These are phyloP conservation scores for Drosophila bifasciata DNA, from an alignment of 1,140 invertebrate genomes.

Conservation along the genomic window DNA sequence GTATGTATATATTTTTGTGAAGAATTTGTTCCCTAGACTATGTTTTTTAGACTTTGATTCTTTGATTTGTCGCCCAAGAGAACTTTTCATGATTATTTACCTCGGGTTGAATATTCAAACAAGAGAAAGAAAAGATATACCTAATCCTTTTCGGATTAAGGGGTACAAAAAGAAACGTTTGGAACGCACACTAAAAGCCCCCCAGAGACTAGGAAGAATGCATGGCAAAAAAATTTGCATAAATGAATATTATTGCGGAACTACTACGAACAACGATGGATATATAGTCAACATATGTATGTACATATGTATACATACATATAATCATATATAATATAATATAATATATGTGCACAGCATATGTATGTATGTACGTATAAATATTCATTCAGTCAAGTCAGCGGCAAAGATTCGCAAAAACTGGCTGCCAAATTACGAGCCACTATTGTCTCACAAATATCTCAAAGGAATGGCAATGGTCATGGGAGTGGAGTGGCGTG, in stretches of 20 bases:
- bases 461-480: not conserved
- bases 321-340: slow-evolving; percentile 18
- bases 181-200: slow-evolving; percentile 31
- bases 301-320: slow-evolving; percentile 33
- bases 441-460: slow-evolving; percentile 37
- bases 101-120: no score
- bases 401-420: slow-evolving; percentile 47
- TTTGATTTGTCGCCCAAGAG: no score
- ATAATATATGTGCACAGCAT: slow-evolving; percentile 1
- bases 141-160: not conserved
- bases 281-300: slow-evolving; percentile 20
- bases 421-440: slow-evolving; percentile 56
- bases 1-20: no score
- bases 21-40: no score
- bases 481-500: slow-evolving; percentile 24
- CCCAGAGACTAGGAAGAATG: slow-evolving; percentile 45
- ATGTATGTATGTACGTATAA: no score
- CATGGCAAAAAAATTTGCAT: slow-evolving; percentile 65
- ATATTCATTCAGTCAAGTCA: slow-evolving; percentile 61
- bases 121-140: no score
- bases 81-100: no score
- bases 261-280: slow-evolving; percentile 33
- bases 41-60: no score
- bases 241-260: slow-evolving; percentile 79
- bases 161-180: not conserved